A percentile compares a stretch with the other conserved stretches of the same genome.
Conservation (phyloP, 2,113 vertebrate species). For the Podocnemis expansa region DNA sequence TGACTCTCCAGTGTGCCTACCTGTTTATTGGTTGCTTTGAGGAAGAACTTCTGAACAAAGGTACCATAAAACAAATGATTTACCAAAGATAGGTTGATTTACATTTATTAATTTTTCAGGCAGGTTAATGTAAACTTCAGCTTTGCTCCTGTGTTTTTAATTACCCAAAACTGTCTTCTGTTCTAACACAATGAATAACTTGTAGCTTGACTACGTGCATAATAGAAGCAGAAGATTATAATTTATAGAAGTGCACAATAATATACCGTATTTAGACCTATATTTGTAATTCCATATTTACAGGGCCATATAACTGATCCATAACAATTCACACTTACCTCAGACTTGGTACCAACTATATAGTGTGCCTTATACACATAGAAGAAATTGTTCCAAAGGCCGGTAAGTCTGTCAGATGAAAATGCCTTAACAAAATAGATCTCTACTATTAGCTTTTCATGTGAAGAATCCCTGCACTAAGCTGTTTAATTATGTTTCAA, state of each 20-base stretch:
- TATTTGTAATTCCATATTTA: not conserved
- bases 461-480: not conserved
- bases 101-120: not conserved
- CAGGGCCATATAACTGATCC: not conserved
- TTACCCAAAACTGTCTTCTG: not conserved
- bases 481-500: not conserved
- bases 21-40: not conserved
- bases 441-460: not conserved
- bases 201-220: not conserved
- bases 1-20: not conserved
- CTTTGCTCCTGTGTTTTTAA: not conserved
- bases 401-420: not conserved
- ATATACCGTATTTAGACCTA: not conserved
- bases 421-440: conserved; percentile 32
- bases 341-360: not conserved
- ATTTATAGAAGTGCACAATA: not conserved
- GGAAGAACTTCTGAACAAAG: not conserved
- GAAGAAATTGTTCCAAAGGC: not conserved
- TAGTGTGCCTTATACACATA: not conserved
- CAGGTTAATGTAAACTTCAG: not conserved
- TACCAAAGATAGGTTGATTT: not conserved
- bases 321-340: not conserved
- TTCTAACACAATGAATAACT: not conserved
- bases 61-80: not conserved
- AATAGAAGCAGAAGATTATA: not conserved